Percentiles rank a stretch among this genome's conserved stretches.
Conservation (phyloP, 2,797 vertebrate species). For the Muscicapa striata region DNA sequence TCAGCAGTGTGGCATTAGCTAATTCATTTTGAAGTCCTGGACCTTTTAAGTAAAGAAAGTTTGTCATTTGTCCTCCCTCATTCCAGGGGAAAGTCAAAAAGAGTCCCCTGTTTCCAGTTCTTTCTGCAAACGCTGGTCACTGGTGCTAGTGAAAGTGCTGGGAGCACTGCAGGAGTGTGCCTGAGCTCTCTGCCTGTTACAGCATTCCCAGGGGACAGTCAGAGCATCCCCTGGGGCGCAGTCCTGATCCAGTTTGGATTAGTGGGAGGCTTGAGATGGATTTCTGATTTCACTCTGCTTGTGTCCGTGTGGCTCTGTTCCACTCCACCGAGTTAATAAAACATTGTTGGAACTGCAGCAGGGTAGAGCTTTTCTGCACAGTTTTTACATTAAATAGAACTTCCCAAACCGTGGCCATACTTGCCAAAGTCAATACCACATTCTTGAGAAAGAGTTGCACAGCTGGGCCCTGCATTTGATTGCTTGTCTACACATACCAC, state of each 20-base stretch:
- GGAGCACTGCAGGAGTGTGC: neutral
- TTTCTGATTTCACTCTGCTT: neutral
- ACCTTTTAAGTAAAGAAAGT: constrained; percentile 45
- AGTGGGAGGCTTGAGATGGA: neutral
- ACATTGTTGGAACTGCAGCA: neutral
- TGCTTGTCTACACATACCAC: constrained; percentile 7
- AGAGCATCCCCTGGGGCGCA: neutral
- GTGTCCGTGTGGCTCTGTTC: neutral
- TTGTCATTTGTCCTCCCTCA: neutral
- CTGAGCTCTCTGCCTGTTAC: neutral
- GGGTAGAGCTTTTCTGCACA: neutral
- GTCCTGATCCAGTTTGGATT: neutral
- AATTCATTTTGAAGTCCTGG: constrained; percentile 48
- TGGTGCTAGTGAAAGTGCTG: neutral
- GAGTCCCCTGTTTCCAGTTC: neutral
- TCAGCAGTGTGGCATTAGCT: constrained; percentile 12
- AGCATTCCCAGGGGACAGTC: neutral
- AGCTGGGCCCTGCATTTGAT: constrained; percentile 3
- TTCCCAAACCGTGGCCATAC: neutral
- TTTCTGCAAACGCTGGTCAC: neutral
- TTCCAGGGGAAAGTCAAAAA: neutral
- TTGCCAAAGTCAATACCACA: constrained; percentile 14
- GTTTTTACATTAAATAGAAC: constrained; percentile 1
- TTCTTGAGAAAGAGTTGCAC: constrained; percentile 16
- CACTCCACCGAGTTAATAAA: neutral